Evolutionary conservation across 2,797 vertebrate genomes (phyloP), one percentile per base, ranked within the genome.

Genomic region (Sarcophilus harrisii): DNA sequence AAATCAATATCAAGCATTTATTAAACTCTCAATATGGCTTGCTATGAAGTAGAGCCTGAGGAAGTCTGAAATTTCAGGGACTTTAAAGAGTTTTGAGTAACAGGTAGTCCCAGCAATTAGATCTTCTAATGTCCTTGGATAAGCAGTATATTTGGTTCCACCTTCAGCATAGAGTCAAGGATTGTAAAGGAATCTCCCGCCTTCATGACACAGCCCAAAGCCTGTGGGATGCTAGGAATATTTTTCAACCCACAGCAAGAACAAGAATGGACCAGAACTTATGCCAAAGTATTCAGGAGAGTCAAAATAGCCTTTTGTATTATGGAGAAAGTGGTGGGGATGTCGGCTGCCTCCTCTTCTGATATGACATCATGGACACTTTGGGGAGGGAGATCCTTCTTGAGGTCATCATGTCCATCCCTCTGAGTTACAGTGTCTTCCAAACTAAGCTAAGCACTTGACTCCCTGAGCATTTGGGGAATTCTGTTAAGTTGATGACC

Each of bases 291-390:
- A 97, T 97, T 96, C 95, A 66, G 89, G 92, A 58, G 81, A 95
- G 90, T 97, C 94, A 96, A 97, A 98, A 95, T 96, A 92, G 62
- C 91, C 96, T 97, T 94, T 97, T 98, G 98, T 98, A 94, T 90
- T 57, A 18, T n/a, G 92, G 93, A 96, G 96, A 95, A 96, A 93
- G 91, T 0, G 1, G 87, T 90, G 27, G 73, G 92, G 58, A 95
- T 94, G 93, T 81, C 13, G 92, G 92, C 73, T 81, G 92, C 90
- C 95, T 49, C 49, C 8, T 97, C 96, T 97, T 98, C 96, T 96
- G 96, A 97, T 96, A 30, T 97, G 96, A 97, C 96, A 81, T 97
- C 97, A 97, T 1, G 11, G 90, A 55, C 3, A 28, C 91, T 90
- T 92, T 30, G n/a, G 38, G 92, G 38, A 81, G 96, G 92, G 0